These are phyloP conservation scores for Semotilus atromaculatus DNA, from an alignment of 2,797 vertebrate species.

Conservation along the genomic window DNA sequence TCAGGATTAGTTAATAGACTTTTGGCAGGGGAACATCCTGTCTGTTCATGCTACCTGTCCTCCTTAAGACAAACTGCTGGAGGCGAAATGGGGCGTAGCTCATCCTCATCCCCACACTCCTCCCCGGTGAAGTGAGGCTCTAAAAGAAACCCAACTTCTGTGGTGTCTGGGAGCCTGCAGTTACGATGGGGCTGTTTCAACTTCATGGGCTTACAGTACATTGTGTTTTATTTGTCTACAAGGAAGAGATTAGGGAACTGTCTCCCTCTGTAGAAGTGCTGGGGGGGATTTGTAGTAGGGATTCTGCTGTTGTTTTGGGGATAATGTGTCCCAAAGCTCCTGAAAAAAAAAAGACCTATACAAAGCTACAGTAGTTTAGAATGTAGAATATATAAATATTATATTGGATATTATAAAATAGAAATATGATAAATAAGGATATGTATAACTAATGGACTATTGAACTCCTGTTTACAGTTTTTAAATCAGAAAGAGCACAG, in stretches of 20 bases:
- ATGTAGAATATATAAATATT: background rate
- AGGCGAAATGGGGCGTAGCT: conserved; percentile 38
- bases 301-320: conserved; percentile 10
- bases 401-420: background rate
- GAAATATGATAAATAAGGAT: background rate
- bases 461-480: background rate
- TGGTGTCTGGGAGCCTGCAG: conserved; percentile 41
- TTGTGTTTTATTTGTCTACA: conserved; percentile 58
- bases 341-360: background rate
- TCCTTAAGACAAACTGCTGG: conserved; percentile 55
- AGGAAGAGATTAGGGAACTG: conserved; percentile 38
- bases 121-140: background rate
- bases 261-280: conserved; percentile 49
- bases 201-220: conserved; percentile 50
- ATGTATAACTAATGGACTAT: background rate
- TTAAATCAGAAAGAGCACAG: background rate
- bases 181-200: conserved; percentile 40
- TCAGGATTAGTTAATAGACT: conserved; percentile 75
- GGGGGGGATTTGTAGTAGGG: conserved; percentile 12
- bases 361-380: conserved; percentile 26
- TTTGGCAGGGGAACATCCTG: conserved; percentile 67
- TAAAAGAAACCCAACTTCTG: conserved; percentile 31
- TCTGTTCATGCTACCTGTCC: conserved; percentile 54
- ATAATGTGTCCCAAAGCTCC: conserved; percentile 24
- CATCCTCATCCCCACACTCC: conserved; percentile 37